Conservation (phyloP, 2,113 vertebrate genomes). For the Nesospiza acunhae region DNA sequence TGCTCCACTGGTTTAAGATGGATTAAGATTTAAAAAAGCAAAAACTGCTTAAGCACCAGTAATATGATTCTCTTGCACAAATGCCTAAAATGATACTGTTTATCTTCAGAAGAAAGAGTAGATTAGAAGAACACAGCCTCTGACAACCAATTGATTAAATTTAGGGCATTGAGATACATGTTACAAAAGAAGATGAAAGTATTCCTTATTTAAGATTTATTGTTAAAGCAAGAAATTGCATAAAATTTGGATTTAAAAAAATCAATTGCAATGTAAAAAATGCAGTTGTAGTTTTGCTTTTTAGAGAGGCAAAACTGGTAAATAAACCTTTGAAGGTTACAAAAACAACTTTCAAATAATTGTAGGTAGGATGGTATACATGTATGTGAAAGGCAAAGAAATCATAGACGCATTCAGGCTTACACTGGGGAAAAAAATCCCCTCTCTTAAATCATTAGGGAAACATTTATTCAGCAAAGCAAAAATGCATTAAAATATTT, state of each 20-base stretch:
- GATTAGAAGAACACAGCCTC: slow-evolving; percentile 79
- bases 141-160: slow-evolving; percentile 83
- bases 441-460: slow-evolving; percentile 7
- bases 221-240: slow-evolving; percentile 64
- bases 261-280: slow-evolving; percentile 10
- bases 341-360: slow-evolving; percentile 31
- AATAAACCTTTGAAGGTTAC: slow-evolving; percentile 39
- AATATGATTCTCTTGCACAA: slow-evolving; percentile 84
- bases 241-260: slow-evolving; percentile 65
- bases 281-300: not conserved
- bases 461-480: slow-evolving; percentile 44
- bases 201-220: slow-evolving; percentile 70
- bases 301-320: slow-evolving; percentile 16
- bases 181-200: slow-evolving; percentile 77
- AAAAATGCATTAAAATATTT: slow-evolving; percentile 49
- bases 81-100: slow-evolving; percentile 84
- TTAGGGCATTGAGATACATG: slow-evolving; percentile 72
- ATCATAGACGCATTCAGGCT: not conserved
- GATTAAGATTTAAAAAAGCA: slow-evolving; percentile 85
- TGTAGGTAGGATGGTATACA: not conserved
- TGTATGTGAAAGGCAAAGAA: slow-evolving; percentile 16
- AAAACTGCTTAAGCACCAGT: slow-evolving; percentile 87
- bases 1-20: slow-evolving; percentile 86
- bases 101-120: slow-evolving; percentile 82
- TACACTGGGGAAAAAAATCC: fast-evolving